A percentile compares a stretch with the other conserved stretches of the same genome.
phyloP scores from a whole-genome alignment of 1,140 invertebrate genomes.

The Drosophila micromelanica region DNA sequence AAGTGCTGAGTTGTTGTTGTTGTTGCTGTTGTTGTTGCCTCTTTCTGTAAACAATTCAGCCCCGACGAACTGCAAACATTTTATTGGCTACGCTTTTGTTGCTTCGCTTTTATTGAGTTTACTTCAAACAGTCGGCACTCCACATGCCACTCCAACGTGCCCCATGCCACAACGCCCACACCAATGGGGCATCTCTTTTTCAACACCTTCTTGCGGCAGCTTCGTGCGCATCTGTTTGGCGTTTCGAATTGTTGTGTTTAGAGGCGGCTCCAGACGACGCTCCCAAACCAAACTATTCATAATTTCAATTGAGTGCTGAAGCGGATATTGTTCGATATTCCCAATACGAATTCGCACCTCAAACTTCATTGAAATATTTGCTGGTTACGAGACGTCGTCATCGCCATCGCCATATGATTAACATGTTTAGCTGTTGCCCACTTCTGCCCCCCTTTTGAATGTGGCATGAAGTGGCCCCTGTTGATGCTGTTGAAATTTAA shows the following conservation, averaged over 20 bases:
- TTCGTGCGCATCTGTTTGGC: slow-evolving; percentile 65
- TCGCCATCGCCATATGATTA: slow-evolving; percentile 23
- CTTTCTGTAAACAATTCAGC: slow-evolving; percentile 68
- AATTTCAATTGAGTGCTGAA: slow-evolving; percentile 66
- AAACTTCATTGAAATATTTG: neutral
- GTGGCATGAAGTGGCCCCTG: slow-evolving; percentile 19
- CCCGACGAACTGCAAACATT: slow-evolving; percentile 68
- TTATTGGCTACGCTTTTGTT: slow-evolving; percentile 76
- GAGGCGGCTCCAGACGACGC: slow-evolving; percentile 3
- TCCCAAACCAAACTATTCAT: slow-evolving; percentile 58
- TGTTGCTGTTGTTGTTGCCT: neutral
- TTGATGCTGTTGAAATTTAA: slow-evolving; percentile 69
- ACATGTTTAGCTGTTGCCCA: no score
- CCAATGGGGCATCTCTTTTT: slow-evolving; percentile 59
- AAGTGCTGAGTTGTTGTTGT: slow-evolving; percentile 56
- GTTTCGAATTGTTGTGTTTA: slow-evolving; percentile 57
- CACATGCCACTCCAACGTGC: slow-evolving; percentile 54
- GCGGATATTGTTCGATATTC: slow-evolving; percentile 66
- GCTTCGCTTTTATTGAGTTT: slow-evolving; percentile 77
- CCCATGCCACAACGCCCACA: slow-evolving; percentile 24
- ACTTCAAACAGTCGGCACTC: slow-evolving; percentile 71
- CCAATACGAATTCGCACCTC: slow-evolving; percentile 4
- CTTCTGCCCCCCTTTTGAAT: no score
- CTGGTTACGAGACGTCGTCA: slow-evolving; percentile 9
- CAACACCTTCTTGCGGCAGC: slow-evolving; percentile 75